Percentiles rank a stretch among this genome's conserved stretches.
Evolutionary conservation across 2,797 vertebrate species (phyloP).

Genomic region (Triplophysa bombifrons): DNA sequence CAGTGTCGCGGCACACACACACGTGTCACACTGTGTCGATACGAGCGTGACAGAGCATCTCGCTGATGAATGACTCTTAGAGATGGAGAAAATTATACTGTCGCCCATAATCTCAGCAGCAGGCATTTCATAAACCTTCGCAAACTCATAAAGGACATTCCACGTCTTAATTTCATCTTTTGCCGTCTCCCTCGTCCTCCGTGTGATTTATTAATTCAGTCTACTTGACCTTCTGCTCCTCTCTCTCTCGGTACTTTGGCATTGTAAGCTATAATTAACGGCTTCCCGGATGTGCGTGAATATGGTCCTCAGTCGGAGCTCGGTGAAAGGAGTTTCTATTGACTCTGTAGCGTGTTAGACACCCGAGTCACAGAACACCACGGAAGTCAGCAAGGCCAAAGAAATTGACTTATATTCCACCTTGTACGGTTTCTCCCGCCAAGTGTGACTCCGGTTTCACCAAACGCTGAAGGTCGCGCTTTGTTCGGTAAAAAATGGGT

Average conservation of each 20-base stretch:
- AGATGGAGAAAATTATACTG: slow-evolving; percentile 1
- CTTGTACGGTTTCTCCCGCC: slow-evolving; percentile 7
- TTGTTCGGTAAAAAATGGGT: slow-evolving; percentile 24
- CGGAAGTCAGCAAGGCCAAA: not conserved
- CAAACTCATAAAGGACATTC: slow-evolving; percentile 5
- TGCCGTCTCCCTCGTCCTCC: slow-evolving; percentile 11
- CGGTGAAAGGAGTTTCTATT: slow-evolving; percentile 18
- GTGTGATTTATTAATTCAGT: slow-evolving; percentile 34
- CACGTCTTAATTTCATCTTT: slow-evolving; percentile 37
- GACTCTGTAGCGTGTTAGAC: slow-evolving; percentile 19
- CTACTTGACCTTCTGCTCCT: slow-evolving; percentile 23
- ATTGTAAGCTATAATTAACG: slow-evolving; percentile 34
- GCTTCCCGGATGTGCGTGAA: slow-evolving; percentile 18
- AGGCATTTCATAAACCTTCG: slow-evolving; percentile 11
- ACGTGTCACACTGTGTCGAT: not conserved
- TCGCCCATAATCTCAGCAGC: not conserved
- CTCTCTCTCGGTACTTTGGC: not conserved
- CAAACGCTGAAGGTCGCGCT: slow-evolving; percentile 31
- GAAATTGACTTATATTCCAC: slow-evolving; percentile 25
- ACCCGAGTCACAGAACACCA: slow-evolving; percentile 7
- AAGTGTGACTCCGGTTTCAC: slow-evolving; percentile 1
- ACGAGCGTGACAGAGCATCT: not conserved
- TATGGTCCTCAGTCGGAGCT: not conserved
- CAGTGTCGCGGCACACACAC: not conserved
- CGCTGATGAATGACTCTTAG: not conserved